These are phyloP conservation scores for Limnothrissa miodon DNA, from an alignment of 2,113 vertebrate species.

Conservation along the genomic window DNA sequence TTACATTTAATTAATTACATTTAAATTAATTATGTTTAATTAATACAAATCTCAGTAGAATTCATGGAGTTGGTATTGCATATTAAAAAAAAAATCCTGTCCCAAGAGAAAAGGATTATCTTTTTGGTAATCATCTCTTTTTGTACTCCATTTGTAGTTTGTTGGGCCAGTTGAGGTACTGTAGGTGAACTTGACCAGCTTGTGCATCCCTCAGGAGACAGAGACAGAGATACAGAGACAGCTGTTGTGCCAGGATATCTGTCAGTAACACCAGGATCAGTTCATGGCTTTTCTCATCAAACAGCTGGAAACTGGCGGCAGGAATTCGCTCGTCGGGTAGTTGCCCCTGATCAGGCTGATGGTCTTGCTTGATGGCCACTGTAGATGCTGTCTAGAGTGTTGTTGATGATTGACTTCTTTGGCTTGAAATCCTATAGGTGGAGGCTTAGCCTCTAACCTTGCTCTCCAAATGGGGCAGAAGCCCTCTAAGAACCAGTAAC, in stretches of 20 bases:
- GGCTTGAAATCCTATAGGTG: slow-evolving; percentile 75
- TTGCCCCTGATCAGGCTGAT: slow-evolving; percentile 67
- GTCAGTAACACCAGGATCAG: slow-evolving; percentile 71
- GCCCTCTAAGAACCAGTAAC: slow-evolving; percentile 62
- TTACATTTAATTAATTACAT: not conserved
- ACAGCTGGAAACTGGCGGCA: slow-evolving; percentile 69
- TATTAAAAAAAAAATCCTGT: slow-evolving; percentile 13
- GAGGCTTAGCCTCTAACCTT: slow-evolving; percentile 71
- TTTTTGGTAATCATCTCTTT: slow-evolving; percentile 51
- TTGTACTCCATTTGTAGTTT: slow-evolving; percentile 63
- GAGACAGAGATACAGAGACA: slow-evolving; percentile 65
- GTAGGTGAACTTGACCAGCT: slow-evolving; percentile 62
- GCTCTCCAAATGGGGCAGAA: slow-evolving; percentile 70
- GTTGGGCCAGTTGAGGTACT: slow-evolving; percentile 63
- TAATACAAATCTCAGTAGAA: not conserved
- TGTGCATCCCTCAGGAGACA: no score
- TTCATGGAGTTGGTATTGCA: not conserved
- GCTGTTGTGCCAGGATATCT: slow-evolving; percentile 57
- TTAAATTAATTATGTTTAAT: not conserved
- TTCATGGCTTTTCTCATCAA: slow-evolving; percentile 69
- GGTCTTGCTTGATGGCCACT: slow-evolving; percentile 69
- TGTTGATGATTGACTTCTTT: slow-evolving; percentile 68
- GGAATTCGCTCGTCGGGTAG: slow-evolving; percentile 70
- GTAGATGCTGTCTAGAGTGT: slow-evolving; percentile 68
- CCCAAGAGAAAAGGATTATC: slow-evolving; percentile 31